Conservation (phyloP, 2,113 vertebrate species). For the Anguilla japonica region DNA sequence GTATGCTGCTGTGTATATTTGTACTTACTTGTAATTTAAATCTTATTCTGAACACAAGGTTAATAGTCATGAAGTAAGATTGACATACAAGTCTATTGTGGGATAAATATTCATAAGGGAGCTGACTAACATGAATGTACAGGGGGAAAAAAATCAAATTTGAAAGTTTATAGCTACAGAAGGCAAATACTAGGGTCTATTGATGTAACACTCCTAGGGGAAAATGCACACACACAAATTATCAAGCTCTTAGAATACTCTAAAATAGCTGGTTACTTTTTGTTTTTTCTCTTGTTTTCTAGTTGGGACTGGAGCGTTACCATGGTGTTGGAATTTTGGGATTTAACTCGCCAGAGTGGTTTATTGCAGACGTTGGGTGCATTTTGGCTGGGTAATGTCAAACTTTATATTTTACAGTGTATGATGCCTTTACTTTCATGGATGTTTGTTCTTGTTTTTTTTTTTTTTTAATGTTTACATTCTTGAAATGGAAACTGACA, state of each 20-base stretch:
- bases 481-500: background rate
- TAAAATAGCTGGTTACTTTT: background rate
- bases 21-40: too few species aligned
- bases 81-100: too few species aligned
- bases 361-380: conserved; percentile 70
- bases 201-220: background rate
- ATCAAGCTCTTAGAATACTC: background rate
- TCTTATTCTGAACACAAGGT: too few species aligned
- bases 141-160: too few species aligned
- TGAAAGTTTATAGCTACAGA: too few species aligned
- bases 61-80: too few species aligned
- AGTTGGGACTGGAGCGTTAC: conserved; percentile 77
- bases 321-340: conserved; percentile 75
- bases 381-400: conserved; percentile 75
- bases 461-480: background rate
- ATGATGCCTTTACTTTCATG: background rate
- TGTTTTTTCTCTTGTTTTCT: conserved; percentile 1
- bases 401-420: background rate
- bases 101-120: background rate
- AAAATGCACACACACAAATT: too few species aligned
- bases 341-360: conserved; percentile 75
- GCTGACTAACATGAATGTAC: background rate
- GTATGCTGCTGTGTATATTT: too few species aligned
- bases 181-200: background rate
- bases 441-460: background rate